phyloP scores from a whole-genome alignment of 1,140 invertebrate genomes.

The Saccostrea glomerata region DNA sequence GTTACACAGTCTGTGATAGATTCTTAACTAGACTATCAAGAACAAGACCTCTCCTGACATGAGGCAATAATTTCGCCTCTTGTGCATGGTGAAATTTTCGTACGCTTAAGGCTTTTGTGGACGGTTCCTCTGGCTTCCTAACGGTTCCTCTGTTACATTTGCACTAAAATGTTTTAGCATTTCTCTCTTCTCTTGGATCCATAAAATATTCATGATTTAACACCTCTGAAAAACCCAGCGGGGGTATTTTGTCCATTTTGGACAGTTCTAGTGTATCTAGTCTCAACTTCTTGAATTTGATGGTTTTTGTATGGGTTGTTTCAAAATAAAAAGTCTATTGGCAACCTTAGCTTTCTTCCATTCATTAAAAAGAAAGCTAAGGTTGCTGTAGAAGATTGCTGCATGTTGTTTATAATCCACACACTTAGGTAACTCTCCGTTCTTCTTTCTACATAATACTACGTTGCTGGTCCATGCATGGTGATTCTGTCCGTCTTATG shows the following conservation, averaged over 20 bases:
- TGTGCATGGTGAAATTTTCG: neutral
- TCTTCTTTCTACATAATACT: neutral
- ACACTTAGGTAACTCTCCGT: neutral
- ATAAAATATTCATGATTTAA: no score
- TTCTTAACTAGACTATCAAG: neutral
- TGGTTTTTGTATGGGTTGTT: no score
- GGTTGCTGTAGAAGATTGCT: no score
- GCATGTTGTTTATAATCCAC: neutral
- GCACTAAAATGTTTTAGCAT: no score
- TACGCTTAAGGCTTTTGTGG: neutral
- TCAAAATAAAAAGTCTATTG: no score
- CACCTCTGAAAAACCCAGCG: no score
- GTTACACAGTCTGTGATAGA: neutral
- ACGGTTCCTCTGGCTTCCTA: neutral
- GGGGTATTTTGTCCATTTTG: no score
- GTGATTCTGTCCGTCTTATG: neutral
- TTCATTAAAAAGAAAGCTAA: no score
- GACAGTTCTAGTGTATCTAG: no score
- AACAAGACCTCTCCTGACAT: neutral
- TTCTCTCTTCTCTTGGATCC: no score
- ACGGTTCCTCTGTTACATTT: neutral
- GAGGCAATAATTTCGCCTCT: neutral
- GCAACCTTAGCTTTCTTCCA: no score
- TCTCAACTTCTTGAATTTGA: no score
- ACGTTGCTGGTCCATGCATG: slow-evolving; percentile 13